These are phyloP conservation scores for Sitophilus oryzae DNA, from an alignment of 1,140 invertebrate species.

Conservation along the genomic window DNA sequence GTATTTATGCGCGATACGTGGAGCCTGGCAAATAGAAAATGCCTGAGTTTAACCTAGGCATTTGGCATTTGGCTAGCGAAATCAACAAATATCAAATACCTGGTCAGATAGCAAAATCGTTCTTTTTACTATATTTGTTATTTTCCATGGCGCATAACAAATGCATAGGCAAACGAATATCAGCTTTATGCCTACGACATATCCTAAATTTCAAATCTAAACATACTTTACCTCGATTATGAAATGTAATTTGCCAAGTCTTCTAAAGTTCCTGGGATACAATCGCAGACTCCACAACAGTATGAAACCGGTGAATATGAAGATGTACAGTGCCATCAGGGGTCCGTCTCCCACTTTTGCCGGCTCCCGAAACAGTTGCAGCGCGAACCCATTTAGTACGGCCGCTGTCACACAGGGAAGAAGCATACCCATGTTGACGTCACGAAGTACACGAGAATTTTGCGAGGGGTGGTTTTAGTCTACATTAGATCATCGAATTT, in stretches of 20 bases:
- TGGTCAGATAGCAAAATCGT: too few relatives aligned
- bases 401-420: constrained; percentile 29
- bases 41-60: too few relatives aligned
- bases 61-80: too few relatives aligned
- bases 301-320: constrained; percentile 31
- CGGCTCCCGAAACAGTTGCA: constrained; percentile 32
- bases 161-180: too few relatives aligned
- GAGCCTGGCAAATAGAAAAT: too few relatives aligned
- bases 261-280: constrained; percentile 32
- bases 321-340: constrained; percentile 33
- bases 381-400: constrained; percentile 25
- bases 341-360: constrained; percentile 32
- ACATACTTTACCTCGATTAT: constrained; percentile 30
- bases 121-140: too few relatives aligned
- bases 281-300: constrained; percentile 32
- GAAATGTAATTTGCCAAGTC: constrained; percentile 22
- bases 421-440: constrained; percentile 31
- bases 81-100: neutral
- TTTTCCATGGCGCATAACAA: too few relatives aligned
- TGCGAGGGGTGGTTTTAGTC: too few relatives aligned
- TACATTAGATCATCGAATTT: too few relatives aligned
- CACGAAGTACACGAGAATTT: neutral
- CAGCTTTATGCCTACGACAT: too few relatives aligned
- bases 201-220: too few relatives aligned
- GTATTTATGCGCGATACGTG: too few relatives aligned